Conservation (phyloP, 2,797 vertebrate species). For the Siniperca obscura region DNA sequence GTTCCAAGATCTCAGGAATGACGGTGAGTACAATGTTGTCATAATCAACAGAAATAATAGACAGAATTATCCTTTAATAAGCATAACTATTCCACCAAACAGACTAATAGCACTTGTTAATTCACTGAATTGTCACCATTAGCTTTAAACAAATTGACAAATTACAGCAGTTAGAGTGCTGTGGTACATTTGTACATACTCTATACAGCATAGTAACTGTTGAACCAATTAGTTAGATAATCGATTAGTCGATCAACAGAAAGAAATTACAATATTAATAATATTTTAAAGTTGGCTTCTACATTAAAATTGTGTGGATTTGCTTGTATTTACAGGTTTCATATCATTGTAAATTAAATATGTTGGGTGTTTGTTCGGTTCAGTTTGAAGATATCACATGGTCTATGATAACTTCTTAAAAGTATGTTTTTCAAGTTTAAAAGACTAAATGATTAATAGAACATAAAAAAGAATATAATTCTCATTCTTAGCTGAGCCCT, state of each 20-base stretch:
- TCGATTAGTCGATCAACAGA: neutral
- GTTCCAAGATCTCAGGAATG: neutral
- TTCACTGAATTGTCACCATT: too few species aligned
- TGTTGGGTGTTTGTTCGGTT: neutral
- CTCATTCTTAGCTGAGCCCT: neutral
- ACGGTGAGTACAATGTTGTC: neutral
- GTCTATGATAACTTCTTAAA: neutral
- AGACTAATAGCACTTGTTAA: too few species aligned
- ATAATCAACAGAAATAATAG: neutral
- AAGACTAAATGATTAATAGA: neutral
- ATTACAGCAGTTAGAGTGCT: neutral
- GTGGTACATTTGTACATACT: neutral
- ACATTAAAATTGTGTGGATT: neutral
- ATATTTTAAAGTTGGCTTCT: neutral
- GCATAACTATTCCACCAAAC: too few species aligned
- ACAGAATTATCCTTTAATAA: too few species aligned
- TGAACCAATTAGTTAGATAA: neutral
- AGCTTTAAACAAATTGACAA: neutral
- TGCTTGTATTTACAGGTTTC: neutral
- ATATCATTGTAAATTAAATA: neutral
- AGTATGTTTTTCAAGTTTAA: neutral
- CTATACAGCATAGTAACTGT: neutral
- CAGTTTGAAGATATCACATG: neutral
- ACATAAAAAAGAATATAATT: neutral
- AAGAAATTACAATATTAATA: neutral